Evolutionary conservation across 2,888 invertebrate genomes (phyloP).

Genomic region (Spodoptera exigua): DNA sequence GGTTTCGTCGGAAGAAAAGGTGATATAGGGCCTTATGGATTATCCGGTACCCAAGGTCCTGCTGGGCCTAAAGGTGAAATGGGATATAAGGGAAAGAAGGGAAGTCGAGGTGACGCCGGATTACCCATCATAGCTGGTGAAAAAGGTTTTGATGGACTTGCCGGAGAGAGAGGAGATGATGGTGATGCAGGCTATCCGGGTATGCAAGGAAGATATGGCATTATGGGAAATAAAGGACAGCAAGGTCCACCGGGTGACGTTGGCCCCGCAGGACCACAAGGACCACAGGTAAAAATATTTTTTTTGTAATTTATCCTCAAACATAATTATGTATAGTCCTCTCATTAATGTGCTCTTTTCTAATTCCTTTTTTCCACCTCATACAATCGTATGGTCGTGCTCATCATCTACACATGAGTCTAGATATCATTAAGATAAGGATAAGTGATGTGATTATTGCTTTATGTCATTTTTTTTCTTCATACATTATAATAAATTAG

Average conservation of each 20-base stretch:
- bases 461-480: too few species aligned
- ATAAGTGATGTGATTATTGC: too few species aligned
- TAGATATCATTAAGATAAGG: too few species aligned
- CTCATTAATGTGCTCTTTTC: too few species aligned
- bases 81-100: slow-evolving; percentile 90
- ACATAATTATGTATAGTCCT: too few species aligned
- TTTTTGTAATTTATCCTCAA: neutral
- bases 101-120: slow-evolving; percentile 84
- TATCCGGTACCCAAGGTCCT: slow-evolving; percentile 83
- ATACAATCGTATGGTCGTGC: too few species aligned
- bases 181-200: slow-evolving; percentile 90
- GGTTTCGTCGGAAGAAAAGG: slow-evolving; percentile 92
- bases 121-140: slow-evolving; percentile 80
- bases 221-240: slow-evolving; percentile 79
- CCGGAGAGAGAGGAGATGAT: slow-evolving; percentile 84
- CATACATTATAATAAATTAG: too few species aligned
- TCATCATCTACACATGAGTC: too few species aligned
- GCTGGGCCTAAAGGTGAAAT: slow-evolving; percentile 90
- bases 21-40: slow-evolving; percentile 90
- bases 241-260: slow-evolving; percentile 87
- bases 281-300: slow-evolving; percentile 82
- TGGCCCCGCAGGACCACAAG: slow-evolving; percentile 89
- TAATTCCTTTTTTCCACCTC: too few species aligned
- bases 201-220: slow-evolving; percentile 85
- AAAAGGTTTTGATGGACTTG: slow-evolving; percentile 77